Conservation (phyloP, 1,140 invertebrate species). For the Paracyclopina nana region DNA sequence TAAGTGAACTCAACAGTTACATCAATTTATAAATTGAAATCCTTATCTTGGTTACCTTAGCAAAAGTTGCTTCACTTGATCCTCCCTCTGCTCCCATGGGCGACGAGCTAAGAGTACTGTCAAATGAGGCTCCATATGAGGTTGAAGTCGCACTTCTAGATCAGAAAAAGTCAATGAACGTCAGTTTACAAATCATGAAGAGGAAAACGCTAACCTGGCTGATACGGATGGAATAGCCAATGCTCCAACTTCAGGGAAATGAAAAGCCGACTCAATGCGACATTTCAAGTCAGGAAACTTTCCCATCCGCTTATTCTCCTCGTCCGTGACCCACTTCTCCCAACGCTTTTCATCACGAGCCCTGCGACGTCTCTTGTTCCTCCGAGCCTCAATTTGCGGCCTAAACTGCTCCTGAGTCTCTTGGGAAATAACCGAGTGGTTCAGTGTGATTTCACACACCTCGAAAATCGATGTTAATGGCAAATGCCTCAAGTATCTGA, state of each 20-base stretch:
- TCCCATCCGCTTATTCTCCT: conserved; percentile 11
- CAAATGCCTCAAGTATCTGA: conserved; percentile 13
- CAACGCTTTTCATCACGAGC: background rate
- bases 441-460: background rate
- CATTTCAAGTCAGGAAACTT: conserved; percentile 4
- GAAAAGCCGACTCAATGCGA: conserved; percentile 13
- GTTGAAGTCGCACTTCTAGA: too few relatives aligned
- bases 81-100: background rate
- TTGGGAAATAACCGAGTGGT: background rate
- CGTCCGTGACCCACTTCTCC: conserved; percentile 10
- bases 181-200: too few relatives aligned
- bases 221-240: background rate
- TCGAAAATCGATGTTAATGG: conserved; percentile 5
- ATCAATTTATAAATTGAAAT: too few relatives aligned
- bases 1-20: background rate
- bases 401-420: conserved; percentile 3
- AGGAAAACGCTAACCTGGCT: too few relatives aligned
- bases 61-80: too few relatives aligned
- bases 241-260: conserved; percentile 12
- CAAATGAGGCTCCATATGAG: background rate
- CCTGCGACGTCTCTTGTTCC: background rate
- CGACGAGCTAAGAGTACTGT: background rate
- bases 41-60: too few relatives aligned
- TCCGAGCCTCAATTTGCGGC: background rate
- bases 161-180: too few relatives aligned